A percentile compares a stretch with the other conserved stretches of the same genome.
Evolutionary conservation across 2,888 invertebrate genomes (phyloP).

Genomic region (Colletes collaris): DNA sequence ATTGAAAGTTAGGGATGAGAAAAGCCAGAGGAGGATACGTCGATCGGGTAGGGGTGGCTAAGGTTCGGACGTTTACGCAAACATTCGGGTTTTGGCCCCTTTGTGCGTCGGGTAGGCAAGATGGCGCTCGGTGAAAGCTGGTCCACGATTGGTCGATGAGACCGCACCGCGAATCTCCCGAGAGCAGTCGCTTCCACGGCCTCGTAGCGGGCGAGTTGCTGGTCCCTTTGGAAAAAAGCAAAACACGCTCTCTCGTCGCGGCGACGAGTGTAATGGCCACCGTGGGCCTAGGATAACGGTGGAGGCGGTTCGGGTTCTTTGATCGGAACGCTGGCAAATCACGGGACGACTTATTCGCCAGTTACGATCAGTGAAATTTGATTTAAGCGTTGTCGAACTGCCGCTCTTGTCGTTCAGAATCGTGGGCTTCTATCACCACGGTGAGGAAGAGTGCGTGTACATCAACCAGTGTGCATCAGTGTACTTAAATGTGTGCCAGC

Average conservation of each 20-base stretch:
- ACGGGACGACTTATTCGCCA: constrained; percentile 27
- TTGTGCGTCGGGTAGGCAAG: constrained; percentile 72
- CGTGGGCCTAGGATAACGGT: constrained; percentile 60
- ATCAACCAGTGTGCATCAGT: constrained; percentile 66
- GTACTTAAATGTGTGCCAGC: constrained; percentile 69
- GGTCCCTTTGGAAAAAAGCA: constrained; percentile 55
- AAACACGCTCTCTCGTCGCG: constrained; percentile 67
- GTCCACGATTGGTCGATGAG: constrained; percentile 71
- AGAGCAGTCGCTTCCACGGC: constrained; percentile 71
- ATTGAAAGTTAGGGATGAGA: constrained; percentile 67
- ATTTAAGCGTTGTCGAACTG: constrained; percentile 57
- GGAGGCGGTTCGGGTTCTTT: constrained; percentile 29
- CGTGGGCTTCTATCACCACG: constrained; percentile 35
- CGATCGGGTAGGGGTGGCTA: constrained; percentile 60
- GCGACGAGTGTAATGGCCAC: constrained; percentile 69
- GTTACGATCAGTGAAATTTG: constrained; percentile 38
- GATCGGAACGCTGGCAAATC: constrained; percentile 21
- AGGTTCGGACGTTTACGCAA: constrained; percentile 68
- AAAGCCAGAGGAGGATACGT: constrained; percentile 64
- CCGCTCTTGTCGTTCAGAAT: constrained; percentile 42
- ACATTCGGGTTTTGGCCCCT: constrained; percentile 67
- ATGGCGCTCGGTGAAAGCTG: constrained; percentile 72
- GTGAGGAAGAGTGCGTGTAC: constrained; percentile 66
- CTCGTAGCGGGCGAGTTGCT: constrained; percentile 67
- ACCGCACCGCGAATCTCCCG: constrained; percentile 73